A percentile compares a stretch with the other conserved stretches of the same genome.
Conservation (phyloP, 1,140 invertebrate species). For the Drosophila bifasciata region DNA sequence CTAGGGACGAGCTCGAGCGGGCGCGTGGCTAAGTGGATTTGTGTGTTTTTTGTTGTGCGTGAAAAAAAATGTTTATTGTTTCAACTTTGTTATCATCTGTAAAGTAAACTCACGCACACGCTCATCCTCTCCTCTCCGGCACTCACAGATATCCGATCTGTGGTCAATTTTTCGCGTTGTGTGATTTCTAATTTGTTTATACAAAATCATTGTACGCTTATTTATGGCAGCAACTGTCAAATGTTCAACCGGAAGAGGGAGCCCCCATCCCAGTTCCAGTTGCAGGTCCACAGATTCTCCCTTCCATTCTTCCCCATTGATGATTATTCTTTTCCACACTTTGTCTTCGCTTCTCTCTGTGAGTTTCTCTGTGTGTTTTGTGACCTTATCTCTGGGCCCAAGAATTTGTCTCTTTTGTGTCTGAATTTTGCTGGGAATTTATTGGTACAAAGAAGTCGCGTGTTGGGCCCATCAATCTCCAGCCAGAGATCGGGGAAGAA, state of each 20-base stretch:
- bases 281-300: too few species aligned
- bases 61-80: slow-evolving; percentile 84
- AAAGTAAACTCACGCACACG: slow-evolving; percentile 67
- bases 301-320: too few species aligned
- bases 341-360: slow-evolving; percentile 7
- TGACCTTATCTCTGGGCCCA: slow-evolving; percentile 54
- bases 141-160: slow-evolving; percentile 22
- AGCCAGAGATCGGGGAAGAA: slow-evolving; percentile 49
- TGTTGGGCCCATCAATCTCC: slow-evolving; percentile 74
- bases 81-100: slow-evolving; percentile 83
- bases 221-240: slow-evolving; percentile 68
- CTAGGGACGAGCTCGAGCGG: slow-evolving; percentile 5
- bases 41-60: slow-evolving; percentile 82
- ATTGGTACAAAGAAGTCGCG: slow-evolving; percentile 78
- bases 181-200: slow-evolving; percentile 84
- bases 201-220: slow-evolving; percentile 73
- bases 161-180: slow-evolving; percentile 61
- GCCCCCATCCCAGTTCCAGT: slow-evolving; percentile 4
- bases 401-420: slow-evolving; percentile 49
- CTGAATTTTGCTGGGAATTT: slow-evolving; percentile 76
- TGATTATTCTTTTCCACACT: slow-evolving; percentile 49
- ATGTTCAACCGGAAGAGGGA: slow-evolving; percentile 66
- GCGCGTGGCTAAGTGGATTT: slow-evolving; percentile 83
- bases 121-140: neutral
- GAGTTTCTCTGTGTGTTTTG: slow-evolving; percentile 11